Conservation (phyloP, 2,888 invertebrate genomes). For the Eilema caniola region DNA sequence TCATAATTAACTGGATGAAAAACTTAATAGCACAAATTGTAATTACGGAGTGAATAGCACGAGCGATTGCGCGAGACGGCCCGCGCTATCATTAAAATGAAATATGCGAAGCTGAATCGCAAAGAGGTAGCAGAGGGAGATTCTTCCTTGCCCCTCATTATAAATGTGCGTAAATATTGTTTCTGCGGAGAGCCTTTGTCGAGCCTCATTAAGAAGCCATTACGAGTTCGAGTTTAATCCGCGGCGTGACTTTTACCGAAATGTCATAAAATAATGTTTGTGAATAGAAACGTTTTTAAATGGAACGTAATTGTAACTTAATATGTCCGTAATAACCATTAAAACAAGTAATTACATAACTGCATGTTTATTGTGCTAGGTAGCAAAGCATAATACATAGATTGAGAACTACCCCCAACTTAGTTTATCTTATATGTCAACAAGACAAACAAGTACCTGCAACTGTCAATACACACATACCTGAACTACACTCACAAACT, state of each 20-base stretch:
- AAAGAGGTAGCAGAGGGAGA: slow-evolving; percentile 49
- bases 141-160: slow-evolving; percentile 61
- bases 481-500: too few species aligned
- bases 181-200: slow-evolving; percentile 63
- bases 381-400: too few species aligned
- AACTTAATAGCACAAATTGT: slow-evolving; percentile 49
- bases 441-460: too few species aligned
- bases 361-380: too few species aligned
- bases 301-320: background rate
- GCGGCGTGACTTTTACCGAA: slow-evolving; percentile 25
- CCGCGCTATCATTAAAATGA: slow-evolving; percentile 65
- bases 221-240: slow-evolving; percentile 61
- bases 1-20: slow-evolving; percentile 47
- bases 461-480: too few species aligned
- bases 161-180: slow-evolving; percentile 77
- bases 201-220: slow-evolving; percentile 77
- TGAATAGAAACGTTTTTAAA: background rate
- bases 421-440: too few species aligned
- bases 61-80: slow-evolving; percentile 18
- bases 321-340: too few species aligned
- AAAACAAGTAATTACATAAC: too few species aligned
- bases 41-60: slow-evolving; percentile 42
- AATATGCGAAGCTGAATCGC: slow-evolving; percentile 65
- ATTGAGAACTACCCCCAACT: too few species aligned
- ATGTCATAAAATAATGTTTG: slow-evolving; percentile 20